phyloP scores from a whole-genome alignment of 2,113 vertebrate genomes.

The Bubalus kerabau region DNA sequence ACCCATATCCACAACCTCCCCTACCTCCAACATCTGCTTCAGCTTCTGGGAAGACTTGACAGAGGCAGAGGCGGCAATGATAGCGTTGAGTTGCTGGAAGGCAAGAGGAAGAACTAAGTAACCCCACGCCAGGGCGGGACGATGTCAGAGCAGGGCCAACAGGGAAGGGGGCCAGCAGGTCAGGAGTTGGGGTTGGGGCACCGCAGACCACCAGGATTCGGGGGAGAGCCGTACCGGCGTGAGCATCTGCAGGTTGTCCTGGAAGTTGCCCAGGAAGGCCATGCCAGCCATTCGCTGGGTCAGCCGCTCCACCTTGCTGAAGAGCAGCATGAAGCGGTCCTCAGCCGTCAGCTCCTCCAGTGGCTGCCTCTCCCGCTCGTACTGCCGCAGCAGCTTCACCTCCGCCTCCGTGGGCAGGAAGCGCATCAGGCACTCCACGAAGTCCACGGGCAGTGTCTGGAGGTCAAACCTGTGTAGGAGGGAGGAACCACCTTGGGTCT shows the following conservation, averaged over 20 bases:
- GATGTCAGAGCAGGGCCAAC: not conserved
- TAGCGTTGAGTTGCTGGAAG: slow-evolving; percentile 92
- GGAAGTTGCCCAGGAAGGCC: slow-evolving; percentile 95
- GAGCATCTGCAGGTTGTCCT: slow-evolving; percentile 91
- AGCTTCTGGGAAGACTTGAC: slow-evolving; percentile 95
- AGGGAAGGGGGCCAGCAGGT: not conserved
- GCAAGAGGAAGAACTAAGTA: slow-evolving; percentile 6
- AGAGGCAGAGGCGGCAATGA: slow-evolving; percentile 94
- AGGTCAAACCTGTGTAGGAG: slow-evolving; percentile 89
- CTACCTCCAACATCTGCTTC: slow-evolving; percentile 94
- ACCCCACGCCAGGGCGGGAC: not conserved
- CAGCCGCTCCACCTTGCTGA: slow-evolving; percentile 95
- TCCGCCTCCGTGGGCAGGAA: slow-evolving; percentile 93
- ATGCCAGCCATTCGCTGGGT: slow-evolving; percentile 96
- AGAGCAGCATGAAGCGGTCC: slow-evolving; percentile 94
- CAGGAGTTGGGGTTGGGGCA: too few relatives aligned
- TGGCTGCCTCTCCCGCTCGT: slow-evolving; percentile 91
- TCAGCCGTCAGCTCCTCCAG: slow-evolving; percentile 92
- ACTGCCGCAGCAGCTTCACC: slow-evolving; percentile 90
- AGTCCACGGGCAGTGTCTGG: slow-evolving; percentile 91
- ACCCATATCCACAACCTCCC: not conserved
- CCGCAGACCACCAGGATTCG: not conserved
- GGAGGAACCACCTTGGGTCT: not conserved
- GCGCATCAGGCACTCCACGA: slow-evolving; percentile 95
- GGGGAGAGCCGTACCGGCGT: slow-evolving; percentile 82